Evolutionary conservation across 1,140 invertebrate genomes (phyloP).

Genomic region (Drosophila tani): DNA sequence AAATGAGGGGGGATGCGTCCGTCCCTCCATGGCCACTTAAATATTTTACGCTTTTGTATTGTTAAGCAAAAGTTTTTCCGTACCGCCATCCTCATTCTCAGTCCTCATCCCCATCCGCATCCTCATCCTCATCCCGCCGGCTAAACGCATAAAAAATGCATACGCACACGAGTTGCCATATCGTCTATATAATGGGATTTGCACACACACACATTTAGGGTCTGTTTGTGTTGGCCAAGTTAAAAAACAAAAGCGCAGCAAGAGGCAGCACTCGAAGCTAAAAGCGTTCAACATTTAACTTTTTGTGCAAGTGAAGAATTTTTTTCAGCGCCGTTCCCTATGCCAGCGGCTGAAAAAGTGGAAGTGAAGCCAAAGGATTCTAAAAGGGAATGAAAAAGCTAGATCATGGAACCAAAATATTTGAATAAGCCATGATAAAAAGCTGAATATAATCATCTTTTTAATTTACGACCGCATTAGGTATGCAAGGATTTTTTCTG

Average conservation of each 20-base stretch:
- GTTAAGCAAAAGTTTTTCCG: conserved; percentile 59
- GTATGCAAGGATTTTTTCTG: neutral
- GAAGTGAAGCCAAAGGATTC: conserved; percentile 10
- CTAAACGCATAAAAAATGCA: conserved; percentile 61
- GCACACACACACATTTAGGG: conserved; percentile 16
- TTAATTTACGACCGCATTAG: neutral
- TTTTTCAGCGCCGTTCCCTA: conserved; percentile 5
- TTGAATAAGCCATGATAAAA: conserved; percentile 8
- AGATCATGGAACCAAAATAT: conserved; percentile 16
- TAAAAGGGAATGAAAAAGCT: conserved; percentile 19
- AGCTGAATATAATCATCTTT: conserved; percentile 17
- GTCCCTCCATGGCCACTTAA: conserved; percentile 49
- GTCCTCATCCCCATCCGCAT: conserved; percentile 7
- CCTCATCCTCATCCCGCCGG: neutral
- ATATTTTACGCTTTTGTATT: conserved; percentile 70
- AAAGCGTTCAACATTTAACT: conserved; percentile 44
- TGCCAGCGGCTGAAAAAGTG: conserved; percentile 26
- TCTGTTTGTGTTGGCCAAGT: conserved; percentile 25
- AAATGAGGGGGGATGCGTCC: conserved; percentile 19
- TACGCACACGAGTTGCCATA: conserved; percentile 43
- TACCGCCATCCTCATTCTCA: conserved; percentile 13
- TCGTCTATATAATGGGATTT: conserved; percentile 53
- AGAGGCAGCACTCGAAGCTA: conserved; percentile 32
- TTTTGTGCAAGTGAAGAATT: conserved; percentile 30
- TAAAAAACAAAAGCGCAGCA: conserved; percentile 42